Evolutionary conservation across 2,113 vertebrate genomes (phyloP).

Genomic region (Ctenomys sociabilis): DNA sequence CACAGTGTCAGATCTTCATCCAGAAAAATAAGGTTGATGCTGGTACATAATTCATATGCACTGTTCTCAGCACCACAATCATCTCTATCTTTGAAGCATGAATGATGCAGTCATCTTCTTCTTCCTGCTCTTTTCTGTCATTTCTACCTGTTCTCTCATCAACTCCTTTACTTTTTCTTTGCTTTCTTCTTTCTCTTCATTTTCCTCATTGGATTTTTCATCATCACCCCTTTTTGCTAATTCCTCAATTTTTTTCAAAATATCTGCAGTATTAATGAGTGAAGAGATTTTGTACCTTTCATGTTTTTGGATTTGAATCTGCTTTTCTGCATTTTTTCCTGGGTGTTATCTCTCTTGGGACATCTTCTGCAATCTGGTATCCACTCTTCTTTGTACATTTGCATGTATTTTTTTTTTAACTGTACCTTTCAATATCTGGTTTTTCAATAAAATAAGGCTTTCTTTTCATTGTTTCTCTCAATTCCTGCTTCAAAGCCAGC

Average conservation of each 20-base stretch:
- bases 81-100: conserved; percentile 88
- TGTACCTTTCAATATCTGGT: conserved; percentile 68
- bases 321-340: too few relatives aligned
- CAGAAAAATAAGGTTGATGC: conserved; percentile 25
- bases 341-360: too few relatives aligned
- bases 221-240: conserved; percentile 90
- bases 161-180: conserved; percentile 82
- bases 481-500: conserved; percentile 94
- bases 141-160: conserved; percentile 89
- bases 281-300: too few relatives aligned
- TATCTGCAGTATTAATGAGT: too few relatives aligned
- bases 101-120: conserved; percentile 94
- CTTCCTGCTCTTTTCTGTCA: conserved; percentile 92
- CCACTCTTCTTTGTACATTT: too few relatives aligned
- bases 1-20: conserved; percentile 54
- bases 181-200: conserved; percentile 88
- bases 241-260: conserved; percentile 81
- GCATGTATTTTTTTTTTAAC: too few relatives aligned
- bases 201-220: conserved; percentile 88
- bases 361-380: too few relatives aligned
- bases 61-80: too few relatives aligned
- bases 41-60: background rate
- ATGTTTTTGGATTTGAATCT: too few relatives aligned
- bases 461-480: conserved; percentile 90
- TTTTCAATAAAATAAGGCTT: conserved; percentile 89